These are phyloP conservation scores for Huso huso DNA, from an alignment of 2,797 vertebrate species.

Conservation along the genomic window DNA sequence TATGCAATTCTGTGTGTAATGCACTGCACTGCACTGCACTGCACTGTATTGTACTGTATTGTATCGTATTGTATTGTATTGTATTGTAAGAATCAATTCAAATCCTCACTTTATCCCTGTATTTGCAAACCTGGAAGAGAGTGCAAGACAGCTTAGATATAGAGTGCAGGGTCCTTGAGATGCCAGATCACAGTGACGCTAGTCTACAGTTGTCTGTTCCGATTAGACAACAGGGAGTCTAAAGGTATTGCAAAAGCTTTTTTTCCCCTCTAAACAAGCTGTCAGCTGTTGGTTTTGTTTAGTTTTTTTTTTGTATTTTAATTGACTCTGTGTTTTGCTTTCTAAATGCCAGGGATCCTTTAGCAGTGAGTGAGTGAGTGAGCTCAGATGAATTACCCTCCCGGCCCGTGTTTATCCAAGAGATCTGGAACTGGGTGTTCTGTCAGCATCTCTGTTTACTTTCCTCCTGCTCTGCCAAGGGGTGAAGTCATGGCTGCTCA, in stretches of 20 bases:
- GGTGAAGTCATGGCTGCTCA: background rate
- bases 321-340: background rate
- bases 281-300: background rate
- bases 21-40: too few species aligned
- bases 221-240: constrained; percentile 12
- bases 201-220: constrained; percentile 18
- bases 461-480: background rate
- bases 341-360: background rate
- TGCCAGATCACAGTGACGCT: too few species aligned
- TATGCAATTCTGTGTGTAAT: too few species aligned
- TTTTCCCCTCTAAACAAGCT: background rate
- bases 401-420: background rate
- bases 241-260: constrained; percentile 3
- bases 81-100: too few species aligned
- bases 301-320: background rate
- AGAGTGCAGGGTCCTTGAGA: too few species aligned
- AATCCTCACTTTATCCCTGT: too few species aligned
- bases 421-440: background rate
- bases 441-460: background rate
- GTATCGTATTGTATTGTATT: too few species aligned
- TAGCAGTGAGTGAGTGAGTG: background rate
- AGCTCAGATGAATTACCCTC: background rate
- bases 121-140: too few species aligned
- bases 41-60: too few species aligned
- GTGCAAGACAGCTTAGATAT: too few species aligned